Evolutionary conservation across 2,797 vertebrate genomes (phyloP).

Genomic region (Carapus acus): DNA sequence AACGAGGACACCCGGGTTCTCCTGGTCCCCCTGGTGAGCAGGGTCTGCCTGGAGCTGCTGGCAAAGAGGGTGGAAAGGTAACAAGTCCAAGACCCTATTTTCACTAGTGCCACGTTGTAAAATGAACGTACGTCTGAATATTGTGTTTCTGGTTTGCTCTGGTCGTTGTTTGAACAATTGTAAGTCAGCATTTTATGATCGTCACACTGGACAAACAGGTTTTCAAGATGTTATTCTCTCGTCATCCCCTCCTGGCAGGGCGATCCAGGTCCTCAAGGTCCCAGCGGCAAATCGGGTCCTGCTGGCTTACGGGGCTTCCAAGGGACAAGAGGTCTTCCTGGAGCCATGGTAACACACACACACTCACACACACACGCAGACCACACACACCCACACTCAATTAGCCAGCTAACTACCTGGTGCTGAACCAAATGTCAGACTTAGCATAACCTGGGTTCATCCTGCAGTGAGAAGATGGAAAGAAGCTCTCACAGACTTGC

Average conservation of each 20-base stretch:
- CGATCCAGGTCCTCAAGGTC: conserved; percentile 88
- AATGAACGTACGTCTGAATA: too few relatives aligned
- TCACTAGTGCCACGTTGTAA: too few relatives aligned
- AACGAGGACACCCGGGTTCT: conserved; percentile 94
- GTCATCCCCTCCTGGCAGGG: conserved; percentile 75
- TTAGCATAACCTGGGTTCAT: conserved; percentile 38
- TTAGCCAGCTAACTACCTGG: conserved; percentile 58
- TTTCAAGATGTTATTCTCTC: conserved; percentile 12
- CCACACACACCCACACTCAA: conserved; percentile 47
- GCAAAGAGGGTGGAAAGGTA: conserved; percentile 99
- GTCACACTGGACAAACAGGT: background rate
- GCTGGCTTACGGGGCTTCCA: conserved; percentile 89
- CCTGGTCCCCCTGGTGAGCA: conserved; percentile 96
- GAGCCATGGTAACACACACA: conserved; percentile 77
- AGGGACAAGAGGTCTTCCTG: conserved; percentile 92
- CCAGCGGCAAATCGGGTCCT: conserved; percentile 87
- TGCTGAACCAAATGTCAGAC: conserved; percentile 61
- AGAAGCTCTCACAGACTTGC: conserved; percentile 13
- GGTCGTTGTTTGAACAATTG: conserved; percentile 17
- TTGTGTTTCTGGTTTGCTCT: background rate
- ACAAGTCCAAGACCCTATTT: background rate
- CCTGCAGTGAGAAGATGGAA: conserved; percentile 13
- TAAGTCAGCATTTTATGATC: conserved; percentile 12
- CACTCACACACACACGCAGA: conserved; percentile 10
- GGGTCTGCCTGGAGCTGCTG: conserved; percentile 92